Evolutionary conservation across 1,140 invertebrate species (phyloP).

Genomic region (Drosophila burlai): DNA sequence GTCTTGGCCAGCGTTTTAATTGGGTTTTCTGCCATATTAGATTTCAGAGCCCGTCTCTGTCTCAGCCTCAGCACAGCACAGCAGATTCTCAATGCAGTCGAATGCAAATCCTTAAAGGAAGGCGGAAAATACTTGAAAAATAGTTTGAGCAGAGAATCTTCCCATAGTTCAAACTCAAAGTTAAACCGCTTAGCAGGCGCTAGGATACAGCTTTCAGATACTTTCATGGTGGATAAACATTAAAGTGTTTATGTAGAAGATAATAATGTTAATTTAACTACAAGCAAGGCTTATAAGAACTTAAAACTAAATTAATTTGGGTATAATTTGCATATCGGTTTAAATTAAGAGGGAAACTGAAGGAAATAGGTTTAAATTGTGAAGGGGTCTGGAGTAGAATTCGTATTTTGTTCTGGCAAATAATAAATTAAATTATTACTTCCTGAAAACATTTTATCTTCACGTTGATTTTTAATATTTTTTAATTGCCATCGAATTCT

Average conservation of each 20-base stretch:
- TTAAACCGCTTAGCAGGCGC: conserved; percentile 8
- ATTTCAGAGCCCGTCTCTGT: conserved; percentile 46
- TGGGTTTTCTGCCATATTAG: conserved; percentile 81
- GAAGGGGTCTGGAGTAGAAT: too few species aligned
- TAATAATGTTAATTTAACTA: background rate
- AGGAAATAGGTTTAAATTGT: too few species aligned
- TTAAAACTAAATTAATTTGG: background rate
- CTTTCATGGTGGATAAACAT: conserved; percentile 7
- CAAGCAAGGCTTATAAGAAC: too few species aligned
- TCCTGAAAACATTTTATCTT: too few species aligned
- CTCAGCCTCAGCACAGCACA: background rate
- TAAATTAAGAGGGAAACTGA: too few species aligned
- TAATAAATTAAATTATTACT: too few species aligned
- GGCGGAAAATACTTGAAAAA: conserved; percentile 22
- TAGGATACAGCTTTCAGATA: background rate
- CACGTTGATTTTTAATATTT: background rate
- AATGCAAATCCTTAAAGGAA: conserved; percentile 37
- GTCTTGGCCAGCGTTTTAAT: conserved; percentile 70
- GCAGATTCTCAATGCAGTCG: conserved; percentile 26
- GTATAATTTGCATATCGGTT: too few species aligned
- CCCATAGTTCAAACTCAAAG: background rate
- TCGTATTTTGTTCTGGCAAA: too few species aligned
- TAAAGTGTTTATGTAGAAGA: background rate
- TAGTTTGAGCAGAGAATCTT: conserved; percentile 1
- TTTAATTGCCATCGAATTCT: background rate